phyloP scores from a whole-genome alignment of 2,888 invertebrate genomes.

The Archips crataeganus region DNA sequence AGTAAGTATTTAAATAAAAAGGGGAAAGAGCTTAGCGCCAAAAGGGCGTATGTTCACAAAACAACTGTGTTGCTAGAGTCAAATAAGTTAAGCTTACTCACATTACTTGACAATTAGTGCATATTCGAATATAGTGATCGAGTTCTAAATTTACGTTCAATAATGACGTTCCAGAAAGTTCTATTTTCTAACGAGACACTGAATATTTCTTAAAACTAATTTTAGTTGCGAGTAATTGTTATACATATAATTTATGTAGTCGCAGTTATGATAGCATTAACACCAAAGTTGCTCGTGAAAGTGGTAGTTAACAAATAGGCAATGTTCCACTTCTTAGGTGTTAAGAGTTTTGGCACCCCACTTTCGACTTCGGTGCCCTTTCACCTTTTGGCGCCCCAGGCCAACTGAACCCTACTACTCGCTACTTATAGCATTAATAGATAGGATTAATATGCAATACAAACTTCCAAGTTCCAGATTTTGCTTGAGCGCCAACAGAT shows the following conservation, averaged over 20 bases:
- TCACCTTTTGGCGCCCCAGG: neutral
- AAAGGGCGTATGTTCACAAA: too few relatives aligned
- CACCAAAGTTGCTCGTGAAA: neutral
- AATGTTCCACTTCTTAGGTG: neutral
- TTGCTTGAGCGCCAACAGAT: neutral
- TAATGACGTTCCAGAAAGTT: too few relatives aligned
- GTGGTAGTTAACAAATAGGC: neutral
- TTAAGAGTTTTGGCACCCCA: neutral
- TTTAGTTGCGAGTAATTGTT: neutral
- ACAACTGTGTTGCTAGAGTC: too few relatives aligned
- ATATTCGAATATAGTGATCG: too few relatives aligned
- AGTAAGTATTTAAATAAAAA: too few relatives aligned
- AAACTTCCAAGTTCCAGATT: neutral
- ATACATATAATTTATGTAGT: neutral
- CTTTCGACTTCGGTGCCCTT: neutral
- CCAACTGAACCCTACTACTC: neutral
- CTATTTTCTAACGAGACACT: too few relatives aligned
- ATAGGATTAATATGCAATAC: neutral
- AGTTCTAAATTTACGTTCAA: too few relatives aligned
- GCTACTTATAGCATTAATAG: neutral
- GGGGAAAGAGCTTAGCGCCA: too few relatives aligned
- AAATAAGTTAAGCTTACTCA: too few relatives aligned
- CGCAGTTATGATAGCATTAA: neutral
- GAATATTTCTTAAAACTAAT: neutral
- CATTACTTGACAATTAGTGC: too few relatives aligned